Conservation (phyloP, 2,888 invertebrate genomes). For the Lissonota sp. region DNA sequence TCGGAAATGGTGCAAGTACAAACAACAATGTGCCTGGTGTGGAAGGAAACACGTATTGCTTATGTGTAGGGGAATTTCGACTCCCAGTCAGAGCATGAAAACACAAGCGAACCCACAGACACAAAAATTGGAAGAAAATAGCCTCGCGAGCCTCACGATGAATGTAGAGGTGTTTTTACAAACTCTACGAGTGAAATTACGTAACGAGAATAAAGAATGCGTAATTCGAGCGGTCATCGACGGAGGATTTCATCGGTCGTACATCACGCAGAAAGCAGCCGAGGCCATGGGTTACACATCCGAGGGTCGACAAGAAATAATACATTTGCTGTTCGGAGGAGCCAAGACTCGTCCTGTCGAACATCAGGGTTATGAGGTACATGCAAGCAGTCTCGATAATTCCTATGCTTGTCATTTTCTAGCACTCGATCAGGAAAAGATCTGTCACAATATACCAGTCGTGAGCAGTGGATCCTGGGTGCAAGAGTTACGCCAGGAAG, state of each 20-base stretch:
- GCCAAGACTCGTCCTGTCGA: too few species aligned
- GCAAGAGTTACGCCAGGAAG: conserved; percentile 36
- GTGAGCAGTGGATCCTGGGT: conserved; percentile 52
- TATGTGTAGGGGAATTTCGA: neutral
- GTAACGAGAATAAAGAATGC: conserved; percentile 9
- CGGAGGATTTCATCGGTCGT: conserved; percentile 55
- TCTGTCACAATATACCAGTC: too few species aligned
- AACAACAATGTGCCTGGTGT: neutral
- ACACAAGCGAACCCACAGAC: neutral
- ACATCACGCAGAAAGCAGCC: conserved; percentile 44
- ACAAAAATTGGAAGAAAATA: conserved; percentile 2
- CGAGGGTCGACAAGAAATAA: too few species aligned
- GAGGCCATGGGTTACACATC: conserved; percentile 40
- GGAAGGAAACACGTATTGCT: neutral
- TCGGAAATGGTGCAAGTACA: neutral
- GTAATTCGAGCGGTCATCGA: conserved; percentile 50
- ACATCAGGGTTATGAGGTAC: too few species aligned
- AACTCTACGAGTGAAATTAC: conserved; percentile 33
- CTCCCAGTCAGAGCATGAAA: neutral
- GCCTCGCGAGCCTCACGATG: conserved; percentile 2
- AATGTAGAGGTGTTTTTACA: conserved; percentile 30
- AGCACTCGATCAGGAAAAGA: too few species aligned
- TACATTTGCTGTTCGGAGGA: too few species aligned
- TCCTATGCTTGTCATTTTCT: too few species aligned
- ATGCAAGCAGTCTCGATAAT: too few species aligned